These are phyloP conservation scores for Rhodeus uyekii DNA, from an alignment of 2,797 vertebrate genomes.

Conservation along the genomic window DNA sequence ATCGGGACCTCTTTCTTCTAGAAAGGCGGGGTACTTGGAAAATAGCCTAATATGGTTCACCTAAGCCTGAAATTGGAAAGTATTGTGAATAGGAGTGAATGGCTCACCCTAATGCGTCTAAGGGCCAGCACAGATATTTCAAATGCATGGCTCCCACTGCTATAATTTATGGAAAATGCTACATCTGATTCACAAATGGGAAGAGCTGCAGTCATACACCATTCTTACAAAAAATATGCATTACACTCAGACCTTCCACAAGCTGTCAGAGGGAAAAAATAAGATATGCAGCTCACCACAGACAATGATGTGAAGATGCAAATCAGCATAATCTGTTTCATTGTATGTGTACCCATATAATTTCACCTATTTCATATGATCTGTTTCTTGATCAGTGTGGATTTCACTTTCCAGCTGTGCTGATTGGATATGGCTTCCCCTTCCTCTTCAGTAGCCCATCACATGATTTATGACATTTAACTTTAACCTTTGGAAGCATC, in stretches of 20 bases:
- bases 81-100: slow-evolving; percentile 65
- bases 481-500: too few relatives aligned
- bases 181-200: slow-evolving; percentile 60
- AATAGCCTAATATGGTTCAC: slow-evolving; percentile 51
- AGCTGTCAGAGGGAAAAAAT: slow-evolving; percentile 9
- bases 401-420: slow-evolving; percentile 36
- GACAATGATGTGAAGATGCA: slow-evolving; percentile 36
- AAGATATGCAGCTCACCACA: slow-evolving; percentile 7
- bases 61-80: slow-evolving; percentile 75
- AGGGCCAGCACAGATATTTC: slow-evolving; percentile 72
- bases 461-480: too few relatives aligned
- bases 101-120: slow-evolving; percentile 69
- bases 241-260: slow-evolving; percentile 45
- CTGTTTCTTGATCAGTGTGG: slow-evolving; percentile 52
- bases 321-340: slow-evolving; percentile 49
- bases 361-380: slow-evolving; percentile 54
- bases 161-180: slow-evolving; percentile 61
- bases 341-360: slow-evolving; percentile 19
- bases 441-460: too few relatives aligned
- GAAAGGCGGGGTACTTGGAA: slow-evolving; percentile 28
- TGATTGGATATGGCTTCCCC: not conserved
- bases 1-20: slow-evolving; percentile 13
- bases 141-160: slow-evolving; percentile 60
- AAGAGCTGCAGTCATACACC: not conserved
- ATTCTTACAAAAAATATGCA: slow-evolving; percentile 43